Percentiles rank a stretch among this genome's conserved stretches.
phyloP scores from a whole-genome alignment of 2,888 invertebrate genomes.

The Strigamia transsilvanica region DNA sequence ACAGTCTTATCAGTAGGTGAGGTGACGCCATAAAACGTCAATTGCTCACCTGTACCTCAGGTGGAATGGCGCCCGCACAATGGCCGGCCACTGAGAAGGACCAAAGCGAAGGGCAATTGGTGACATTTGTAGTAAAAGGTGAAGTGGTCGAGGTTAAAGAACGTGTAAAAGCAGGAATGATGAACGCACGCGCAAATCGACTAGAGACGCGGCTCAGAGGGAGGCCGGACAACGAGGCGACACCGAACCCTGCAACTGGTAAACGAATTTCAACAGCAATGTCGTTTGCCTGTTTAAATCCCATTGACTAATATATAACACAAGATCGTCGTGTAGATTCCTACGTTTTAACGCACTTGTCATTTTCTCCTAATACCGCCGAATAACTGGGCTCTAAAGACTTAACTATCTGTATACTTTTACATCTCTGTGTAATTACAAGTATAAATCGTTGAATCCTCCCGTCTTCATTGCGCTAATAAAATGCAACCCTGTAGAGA shows the following conservation, averaged over 20 bases:
- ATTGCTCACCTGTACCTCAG: constrained; percentile 41
- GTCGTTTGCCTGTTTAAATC: constrained; percentile 7
- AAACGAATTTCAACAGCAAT: constrained; percentile 29
- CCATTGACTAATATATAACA: constrained; percentile 5
- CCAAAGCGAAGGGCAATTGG: constrained; percentile 26
- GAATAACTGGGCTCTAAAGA: not conserved
- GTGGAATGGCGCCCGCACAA: constrained; percentile 37
- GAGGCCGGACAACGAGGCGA: constrained; percentile 40
- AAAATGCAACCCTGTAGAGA: constrained; percentile 31
- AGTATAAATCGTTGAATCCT: not conserved
- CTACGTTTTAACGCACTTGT: not conserved
- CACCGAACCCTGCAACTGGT: constrained; percentile 21
- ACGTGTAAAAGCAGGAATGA: constrained; percentile 33
- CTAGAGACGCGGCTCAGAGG: constrained; percentile 21
- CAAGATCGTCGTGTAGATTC: not conserved
- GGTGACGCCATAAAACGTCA: constrained; percentile 41
- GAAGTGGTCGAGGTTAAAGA: constrained; percentile 37
- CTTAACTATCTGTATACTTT: not conserved
- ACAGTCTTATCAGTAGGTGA: constrained; percentile 42
- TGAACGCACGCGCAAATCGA: constrained; percentile 27
- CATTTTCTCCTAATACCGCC: not conserved
- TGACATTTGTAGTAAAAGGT: constrained; percentile 24
- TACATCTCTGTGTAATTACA: not conserved
- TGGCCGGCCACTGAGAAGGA: constrained; percentile 29
- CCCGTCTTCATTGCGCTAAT: constrained; percentile 18